Conservation (phyloP, 1,140 invertebrate species). For the Latrodectus geometricus region DNA sequence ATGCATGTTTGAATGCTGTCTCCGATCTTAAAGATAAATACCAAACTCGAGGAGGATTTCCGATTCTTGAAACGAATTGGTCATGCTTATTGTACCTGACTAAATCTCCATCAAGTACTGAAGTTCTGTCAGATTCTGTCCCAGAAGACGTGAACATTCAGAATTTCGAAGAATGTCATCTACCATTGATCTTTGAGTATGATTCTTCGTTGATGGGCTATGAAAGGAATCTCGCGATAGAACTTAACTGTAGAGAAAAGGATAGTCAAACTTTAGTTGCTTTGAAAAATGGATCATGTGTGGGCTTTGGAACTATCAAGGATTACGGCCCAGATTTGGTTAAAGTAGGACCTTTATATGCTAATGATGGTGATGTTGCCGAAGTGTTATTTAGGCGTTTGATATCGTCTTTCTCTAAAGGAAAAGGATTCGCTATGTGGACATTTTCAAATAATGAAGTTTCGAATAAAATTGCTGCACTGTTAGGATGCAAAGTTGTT, state of each 20-base stretch:
- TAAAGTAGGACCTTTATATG: constrained; percentile 65
- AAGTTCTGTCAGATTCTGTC: not conserved
- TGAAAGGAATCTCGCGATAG: constrained; percentile 35
- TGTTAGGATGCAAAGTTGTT: constrained; percentile 57
- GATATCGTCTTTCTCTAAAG: constrained; percentile 41
- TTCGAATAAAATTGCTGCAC: constrained; percentile 46
- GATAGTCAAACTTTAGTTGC: constrained; percentile 59
- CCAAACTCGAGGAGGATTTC: constrained; percentile 61
- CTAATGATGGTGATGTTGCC: constrained; percentile 61
- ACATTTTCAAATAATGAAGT: constrained; percentile 60
- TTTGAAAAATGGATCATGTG: constrained; percentile 32
- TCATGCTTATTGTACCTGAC: not conserved
- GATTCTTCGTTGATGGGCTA: constrained; percentile 59
- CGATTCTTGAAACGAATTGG: constrained; percentile 34
- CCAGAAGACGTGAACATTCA: constrained; percentile 11
- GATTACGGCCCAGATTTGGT: constrained; percentile 45
- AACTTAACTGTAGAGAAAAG: constrained; percentile 44
- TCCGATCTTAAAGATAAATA: constrained; percentile 61
- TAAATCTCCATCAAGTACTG: not conserved
- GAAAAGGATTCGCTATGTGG: constrained; percentile 57
- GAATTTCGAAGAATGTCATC: not conserved
- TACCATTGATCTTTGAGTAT: constrained; percentile 41
- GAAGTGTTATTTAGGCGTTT: constrained; percentile 61
- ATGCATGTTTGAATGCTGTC: constrained; percentile 64
- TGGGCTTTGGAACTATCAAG: constrained; percentile 63